phyloP scores from a whole-genome alignment of 2,113 vertebrate genomes.

The Pipra filicauda region DNA sequence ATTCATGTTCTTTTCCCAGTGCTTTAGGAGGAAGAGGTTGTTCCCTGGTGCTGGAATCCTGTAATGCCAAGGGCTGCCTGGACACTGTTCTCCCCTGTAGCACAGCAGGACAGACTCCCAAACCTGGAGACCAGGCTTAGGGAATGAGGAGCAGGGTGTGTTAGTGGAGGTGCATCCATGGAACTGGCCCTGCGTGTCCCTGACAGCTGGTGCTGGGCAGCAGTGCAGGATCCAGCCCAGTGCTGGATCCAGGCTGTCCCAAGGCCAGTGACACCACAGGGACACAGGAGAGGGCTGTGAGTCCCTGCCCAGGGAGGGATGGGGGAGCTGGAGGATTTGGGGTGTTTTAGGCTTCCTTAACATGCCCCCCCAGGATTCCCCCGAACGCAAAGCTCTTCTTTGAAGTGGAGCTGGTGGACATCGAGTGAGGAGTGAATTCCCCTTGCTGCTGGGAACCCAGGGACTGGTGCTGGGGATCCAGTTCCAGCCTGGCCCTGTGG shows the following conservation, averaged over 20 bases:
- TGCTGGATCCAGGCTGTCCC: fast-evolving
- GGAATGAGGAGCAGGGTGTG: neutral
- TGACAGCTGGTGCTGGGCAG: fast-evolving
- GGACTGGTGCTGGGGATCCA: neutral
- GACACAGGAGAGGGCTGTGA: fast-evolving
- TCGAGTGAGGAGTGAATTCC: slow-evolving; percentile 73
- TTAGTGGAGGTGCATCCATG: fast-evolving
- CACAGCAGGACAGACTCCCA: fast-evolving
- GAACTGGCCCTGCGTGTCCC: fast-evolving
- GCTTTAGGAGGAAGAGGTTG: neutral
- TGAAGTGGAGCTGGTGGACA: slow-evolving; percentile 91
- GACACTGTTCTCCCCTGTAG: fast-evolving
- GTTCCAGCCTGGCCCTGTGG: neutral
- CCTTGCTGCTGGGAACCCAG: neutral
- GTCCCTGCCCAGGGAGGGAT: neutral
- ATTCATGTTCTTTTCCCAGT: fast-evolving
- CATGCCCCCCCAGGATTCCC: slow-evolving; percentile 83
- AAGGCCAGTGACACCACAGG: fast-evolving
- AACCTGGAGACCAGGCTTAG: fast-evolving
- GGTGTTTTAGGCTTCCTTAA: slow-evolving; percentile 74
- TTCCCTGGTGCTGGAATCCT: neutral
- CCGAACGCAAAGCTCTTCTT: slow-evolving; percentile 95
- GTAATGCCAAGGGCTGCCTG: no score
- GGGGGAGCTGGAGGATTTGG: neutral
- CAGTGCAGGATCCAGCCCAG: neutral